These are phyloP conservation scores for Chrysopa pallens DNA, from an alignment of 1,140 invertebrate species.

Conservation along the genomic window DNA sequence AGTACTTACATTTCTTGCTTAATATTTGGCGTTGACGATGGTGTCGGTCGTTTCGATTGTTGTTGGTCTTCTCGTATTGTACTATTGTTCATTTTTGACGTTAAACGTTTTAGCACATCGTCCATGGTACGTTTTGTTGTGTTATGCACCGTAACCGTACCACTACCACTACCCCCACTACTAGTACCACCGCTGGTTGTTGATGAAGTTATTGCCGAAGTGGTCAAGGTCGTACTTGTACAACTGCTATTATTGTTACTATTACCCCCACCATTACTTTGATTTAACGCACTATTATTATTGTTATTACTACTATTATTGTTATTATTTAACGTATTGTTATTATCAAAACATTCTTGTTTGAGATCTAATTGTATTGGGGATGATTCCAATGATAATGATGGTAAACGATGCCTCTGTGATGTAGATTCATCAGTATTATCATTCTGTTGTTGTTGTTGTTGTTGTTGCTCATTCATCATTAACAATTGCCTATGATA, in stretches of 20 bases:
- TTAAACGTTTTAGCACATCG: slow-evolving; percentile 65
- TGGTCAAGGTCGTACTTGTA: slow-evolving; percentile 3
- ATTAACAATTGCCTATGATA: too few species aligned
- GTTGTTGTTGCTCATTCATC: too few species aligned
- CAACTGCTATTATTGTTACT: slow-evolving; percentile 6
- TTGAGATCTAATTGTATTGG: too few species aligned
- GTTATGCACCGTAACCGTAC: slow-evolving; percentile 14
- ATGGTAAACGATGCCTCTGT: too few species aligned
- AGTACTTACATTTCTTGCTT: slow-evolving; percentile 30
- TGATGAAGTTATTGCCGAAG: slow-evolving; percentile 11
- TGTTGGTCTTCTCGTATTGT: slow-evolving; percentile 36
- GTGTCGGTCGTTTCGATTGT: slow-evolving; percentile 33
- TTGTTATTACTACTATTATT: slow-evolving; percentile 28
- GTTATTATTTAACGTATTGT: slow-evolving; percentile 19
- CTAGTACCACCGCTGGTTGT: slow-evolving; percentile 14
- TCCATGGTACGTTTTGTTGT: slow-evolving; percentile 58
- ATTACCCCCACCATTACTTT: not conserved
- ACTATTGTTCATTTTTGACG: slow-evolving; percentile 58
- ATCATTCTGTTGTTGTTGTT: too few species aligned
- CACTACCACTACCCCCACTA: slow-evolving; percentile 7
- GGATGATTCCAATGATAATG: too few species aligned
- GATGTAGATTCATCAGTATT: too few species aligned
- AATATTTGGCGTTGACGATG: slow-evolving; percentile 37
- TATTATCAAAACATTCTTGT: too few species aligned
- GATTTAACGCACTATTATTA: slow-evolving; percentile 24